Evolutionary conservation across 2,888 invertebrate genomes (phyloP), one percentile per base, ranked within the genome.

Genomic region (Drosophila affinis): DNA sequence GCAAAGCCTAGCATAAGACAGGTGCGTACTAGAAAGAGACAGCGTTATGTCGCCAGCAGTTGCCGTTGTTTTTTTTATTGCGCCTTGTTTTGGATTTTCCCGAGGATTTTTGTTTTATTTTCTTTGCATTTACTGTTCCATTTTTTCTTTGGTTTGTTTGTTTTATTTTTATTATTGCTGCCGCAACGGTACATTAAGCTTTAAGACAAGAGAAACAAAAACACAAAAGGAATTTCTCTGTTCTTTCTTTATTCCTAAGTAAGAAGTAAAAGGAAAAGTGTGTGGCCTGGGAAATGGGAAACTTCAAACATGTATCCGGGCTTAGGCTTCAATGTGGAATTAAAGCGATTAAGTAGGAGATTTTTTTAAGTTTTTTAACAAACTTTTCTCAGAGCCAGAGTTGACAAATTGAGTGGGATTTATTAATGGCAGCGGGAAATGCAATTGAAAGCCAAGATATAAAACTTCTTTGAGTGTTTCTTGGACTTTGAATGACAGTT

Each of bases 101-200:
- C 76, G 72, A 69, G 78, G 82, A 71, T 79, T 82, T 49, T 78
- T 62, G 61, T 71, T 77, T 72, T 69, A 75, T 79, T 82, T 71
- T 79, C 88, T 75, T 73, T 75, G 77, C 74, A 62, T 70, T 65
- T 17, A 14, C 6, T n/a, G 39, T 39, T 14, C 7, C 3, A 39
- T n/a, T 7, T 21, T 24, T 14, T 39, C 7, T 7, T 21, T 24
- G 39, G 49, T 51, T 44, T 34, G 46, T 56, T 56, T 71, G 48
- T 52, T 58, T 75, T 81, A 70, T 70, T 74, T 85, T 77, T 74
- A 77, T 88, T 89, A 74, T 89, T 85, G 84, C 75, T 86, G 88
- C 76, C 84, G 75, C 81, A 89, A 86, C 88, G 88, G 58, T 87
- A 89, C 88, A 86, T 86, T 86, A 86, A 89, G 89, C 89, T 89